Conservation (phyloP, 2,113 vertebrate genomes). For the Gymnocephalus cernua region DNA sequence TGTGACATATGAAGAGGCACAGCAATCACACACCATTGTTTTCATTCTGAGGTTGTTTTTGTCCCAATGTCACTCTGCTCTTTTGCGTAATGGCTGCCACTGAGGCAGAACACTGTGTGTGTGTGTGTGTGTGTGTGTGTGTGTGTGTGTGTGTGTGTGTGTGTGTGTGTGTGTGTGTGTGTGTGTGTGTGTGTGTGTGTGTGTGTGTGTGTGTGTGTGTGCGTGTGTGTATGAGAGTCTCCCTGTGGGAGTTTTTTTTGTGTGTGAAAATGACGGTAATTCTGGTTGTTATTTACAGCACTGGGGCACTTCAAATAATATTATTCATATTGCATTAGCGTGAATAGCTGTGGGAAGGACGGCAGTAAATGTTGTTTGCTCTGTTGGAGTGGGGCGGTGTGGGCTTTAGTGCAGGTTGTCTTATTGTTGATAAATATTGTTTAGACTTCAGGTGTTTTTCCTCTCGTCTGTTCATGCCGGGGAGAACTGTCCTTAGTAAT, state of each 20-base stretch:
- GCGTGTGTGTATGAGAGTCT: background rate
- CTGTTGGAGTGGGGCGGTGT: background rate
- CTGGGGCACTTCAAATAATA: constrained; percentile 43
- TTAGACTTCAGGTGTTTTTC: background rate
- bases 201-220: constrained; percentile 10
- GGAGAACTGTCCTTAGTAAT: background rate
- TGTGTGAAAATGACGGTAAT: constrained; percentile 22
- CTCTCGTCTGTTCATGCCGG: background rate
- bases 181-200: constrained; percentile 8
- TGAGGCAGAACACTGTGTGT: constrained; percentile 21
- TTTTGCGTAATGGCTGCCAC: constrained; percentile 59
- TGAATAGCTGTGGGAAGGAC: constrained; percentile 1
- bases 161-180: constrained; percentile 15
- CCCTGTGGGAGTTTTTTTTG: constrained; percentile 22
- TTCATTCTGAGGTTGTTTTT: constrained; percentile 72
- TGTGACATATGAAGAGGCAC: constrained; percentile 14
- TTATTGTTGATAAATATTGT: background rate
- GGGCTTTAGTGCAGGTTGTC: background rate
- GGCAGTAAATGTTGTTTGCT: constrained; percentile 15
- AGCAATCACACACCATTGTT: constrained; percentile 62
- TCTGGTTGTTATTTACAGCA: constrained; percentile 55
- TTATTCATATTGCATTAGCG: constrained; percentile 27
- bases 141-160: background rate
- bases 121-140: background rate
- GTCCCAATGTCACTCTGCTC: constrained; percentile 64